Conservation (phyloP, 2,113 vertebrate genomes). For the Lasiurus cinereus region DNA sequence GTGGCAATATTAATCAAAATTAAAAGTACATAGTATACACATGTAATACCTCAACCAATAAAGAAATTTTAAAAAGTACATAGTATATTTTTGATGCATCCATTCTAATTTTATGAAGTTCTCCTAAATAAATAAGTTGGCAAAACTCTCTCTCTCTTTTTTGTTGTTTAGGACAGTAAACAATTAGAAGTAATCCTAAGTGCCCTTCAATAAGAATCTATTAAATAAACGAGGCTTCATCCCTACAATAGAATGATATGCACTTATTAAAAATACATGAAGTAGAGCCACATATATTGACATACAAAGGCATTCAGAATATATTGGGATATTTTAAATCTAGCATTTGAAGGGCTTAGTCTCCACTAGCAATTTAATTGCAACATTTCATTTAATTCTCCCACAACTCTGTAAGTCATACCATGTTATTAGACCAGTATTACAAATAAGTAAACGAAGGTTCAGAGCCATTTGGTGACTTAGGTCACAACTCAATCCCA, state of each 20-base stretch:
- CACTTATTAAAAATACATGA: neutral
- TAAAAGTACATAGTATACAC: neutral
- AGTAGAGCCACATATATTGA: neutral
- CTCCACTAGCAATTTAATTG: neutral
- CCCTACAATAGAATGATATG: neutral
- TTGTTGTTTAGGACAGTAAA: neutral
- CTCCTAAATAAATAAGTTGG: neutral
- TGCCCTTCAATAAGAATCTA: neutral
- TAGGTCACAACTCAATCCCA: neutral
- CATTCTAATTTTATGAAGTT: slow-evolving; percentile 25
- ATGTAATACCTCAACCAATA: too few species aligned
- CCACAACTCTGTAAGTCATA: neutral
- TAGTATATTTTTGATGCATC: neutral
- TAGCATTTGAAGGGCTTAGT: neutral
- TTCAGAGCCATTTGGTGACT: neutral
- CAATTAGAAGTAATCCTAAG: slow-evolving; percentile 2
- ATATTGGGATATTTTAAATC: neutral
- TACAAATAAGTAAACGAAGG: neutral
- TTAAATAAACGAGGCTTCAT: slow-evolving; percentile 34
- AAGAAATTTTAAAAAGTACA: neutral
- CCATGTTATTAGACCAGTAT: neutral
- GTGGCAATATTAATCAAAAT: neutral
- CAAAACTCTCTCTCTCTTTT: neutral
- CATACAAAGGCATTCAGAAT: neutral
- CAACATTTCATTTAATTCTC: slow-evolving; percentile 20